Conservation (phyloP, 2,797 vertebrate genomes). For the Onychomys arenicola region DNA sequence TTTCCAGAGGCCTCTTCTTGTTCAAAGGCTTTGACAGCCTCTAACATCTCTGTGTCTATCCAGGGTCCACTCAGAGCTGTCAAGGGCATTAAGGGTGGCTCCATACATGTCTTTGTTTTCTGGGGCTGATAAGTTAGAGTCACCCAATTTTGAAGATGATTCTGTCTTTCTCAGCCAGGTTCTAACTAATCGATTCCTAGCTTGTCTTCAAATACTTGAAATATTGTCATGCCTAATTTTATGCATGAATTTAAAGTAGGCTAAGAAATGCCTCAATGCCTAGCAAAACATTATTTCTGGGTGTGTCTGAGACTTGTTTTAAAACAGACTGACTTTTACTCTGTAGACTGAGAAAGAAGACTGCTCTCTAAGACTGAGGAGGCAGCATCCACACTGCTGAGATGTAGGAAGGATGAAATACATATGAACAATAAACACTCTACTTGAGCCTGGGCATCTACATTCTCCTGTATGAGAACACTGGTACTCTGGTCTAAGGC, state of each 20-base stretch:
- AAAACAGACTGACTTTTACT: not conserved
- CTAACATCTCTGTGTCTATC: not conserved
- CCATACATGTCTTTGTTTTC: not conserved
- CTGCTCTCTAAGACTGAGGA: not conserved
- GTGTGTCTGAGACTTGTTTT: not conserved
- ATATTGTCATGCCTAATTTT: not conserved
- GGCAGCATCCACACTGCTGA: not conserved
- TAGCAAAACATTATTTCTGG: not conserved
- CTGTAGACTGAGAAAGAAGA: not conserved
- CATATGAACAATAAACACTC: not conserved
- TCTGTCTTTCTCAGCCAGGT: not conserved
- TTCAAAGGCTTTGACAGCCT: not conserved
- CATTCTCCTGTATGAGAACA: not conserved
- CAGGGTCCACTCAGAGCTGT: not conserved
- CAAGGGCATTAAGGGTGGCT: not conserved
- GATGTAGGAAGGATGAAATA: not conserved
- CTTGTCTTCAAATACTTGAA: conserved; percentile 15
- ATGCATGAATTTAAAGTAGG: not conserved
- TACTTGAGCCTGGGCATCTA: not conserved
- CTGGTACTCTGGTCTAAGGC: not conserved
- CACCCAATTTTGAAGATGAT: not conserved
- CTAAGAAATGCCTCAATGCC: not conserved
- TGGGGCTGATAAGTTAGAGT: not conserved
- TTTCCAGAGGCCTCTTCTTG: not conserved
- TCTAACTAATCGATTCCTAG: conserved; percentile 1